Percentiles rank a stretch among this genome's conserved stretches.
These are phyloP conservation scores for Craseonycteris thonglongyai DNA, from an alignment of 2,113 vertebrate species.

Conservation along the genomic window DNA sequence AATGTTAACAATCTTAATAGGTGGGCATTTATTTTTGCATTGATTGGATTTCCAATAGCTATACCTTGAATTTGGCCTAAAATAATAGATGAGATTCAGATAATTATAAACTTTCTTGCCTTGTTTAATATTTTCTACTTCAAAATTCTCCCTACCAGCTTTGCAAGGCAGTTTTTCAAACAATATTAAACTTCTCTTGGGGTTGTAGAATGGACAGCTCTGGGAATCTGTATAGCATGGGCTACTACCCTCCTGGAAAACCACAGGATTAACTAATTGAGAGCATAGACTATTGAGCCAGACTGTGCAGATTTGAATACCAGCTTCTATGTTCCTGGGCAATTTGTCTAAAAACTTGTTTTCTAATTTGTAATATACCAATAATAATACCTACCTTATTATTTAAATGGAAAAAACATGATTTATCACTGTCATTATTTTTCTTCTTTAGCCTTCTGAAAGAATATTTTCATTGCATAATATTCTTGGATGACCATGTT, in stretches of 20 bases:
- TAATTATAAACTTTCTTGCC: background rate
- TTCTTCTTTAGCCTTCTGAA: background rate
- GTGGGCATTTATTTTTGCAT: background rate
- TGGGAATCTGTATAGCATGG: background rate
- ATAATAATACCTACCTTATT: background rate
- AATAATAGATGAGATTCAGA: background rate
- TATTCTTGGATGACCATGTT: background rate
- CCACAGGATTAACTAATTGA: background rate
- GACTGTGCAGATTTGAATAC: background rate
- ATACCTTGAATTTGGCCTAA: background rate
- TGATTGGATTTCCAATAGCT: conserved; percentile 1
- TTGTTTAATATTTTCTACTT: background rate
- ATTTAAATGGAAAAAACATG: background rate
- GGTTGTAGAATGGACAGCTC: background rate
- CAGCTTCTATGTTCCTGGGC: background rate
- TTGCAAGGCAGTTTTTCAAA: background rate
- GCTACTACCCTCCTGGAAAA: background rate
- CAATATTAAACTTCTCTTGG: background rate
- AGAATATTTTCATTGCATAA: background rate
- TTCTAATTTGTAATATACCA: background rate
- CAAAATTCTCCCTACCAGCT: background rate
- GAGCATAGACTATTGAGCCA: background rate
- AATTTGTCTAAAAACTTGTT: background rate
- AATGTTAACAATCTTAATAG: background rate
- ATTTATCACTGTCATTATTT: background rate